Evolutionary conservation across 2,888 invertebrate genomes (phyloP), one percentile per base, ranked within the genome.

Genomic region (Dioctria rufipes): DNA sequence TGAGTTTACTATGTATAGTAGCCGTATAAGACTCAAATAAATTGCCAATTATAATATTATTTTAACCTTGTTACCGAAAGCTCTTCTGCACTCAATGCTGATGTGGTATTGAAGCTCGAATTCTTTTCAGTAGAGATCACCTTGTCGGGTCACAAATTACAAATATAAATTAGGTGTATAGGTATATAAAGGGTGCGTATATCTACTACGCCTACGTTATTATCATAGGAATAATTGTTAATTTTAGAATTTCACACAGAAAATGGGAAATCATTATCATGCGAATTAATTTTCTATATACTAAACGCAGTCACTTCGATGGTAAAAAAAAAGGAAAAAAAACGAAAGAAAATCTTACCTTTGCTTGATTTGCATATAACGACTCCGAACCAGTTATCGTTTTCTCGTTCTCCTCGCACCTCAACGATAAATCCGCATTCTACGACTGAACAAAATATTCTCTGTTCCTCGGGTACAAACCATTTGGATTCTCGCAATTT

Each of bases 391-490:
- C 92, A 89, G 43, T 69, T 80, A 60, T 80, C 80, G 25, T 82
- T 81, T 80, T 81, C 81, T 78, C 81, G 80, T 25, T 84, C 86
- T 71, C 92, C 91, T 79, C 91, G 91, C 81, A 92, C 91, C 87
- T 94, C 94, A 83, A 94, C 91, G 84, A 94, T 92, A 88, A 94
- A 94, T 80, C 94, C 94, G 61, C 93, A 91, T 88, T 94, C 93
- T 85, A 94, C 91, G 81, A 94, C 94, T 80, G 94, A 93, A 88
- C 93, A 93, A 84, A 94, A 90, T 85, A 94, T 92, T 85, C 92
- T 92, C 86, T 92, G 91, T 89, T 94, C 93, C 85, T 93, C 92
- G 84, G 92, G 92, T 84, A 91, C 91, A 87, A 94, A 94, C 94
- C 94, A 94, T 90, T 94, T 94, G 83, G 93, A 93, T 87, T 94